Percentiles rank a stretch among this genome's conserved stretches.
Conservation (phyloP, 2,113 vertebrate genomes). For the Paradisaea rubra region DNA sequence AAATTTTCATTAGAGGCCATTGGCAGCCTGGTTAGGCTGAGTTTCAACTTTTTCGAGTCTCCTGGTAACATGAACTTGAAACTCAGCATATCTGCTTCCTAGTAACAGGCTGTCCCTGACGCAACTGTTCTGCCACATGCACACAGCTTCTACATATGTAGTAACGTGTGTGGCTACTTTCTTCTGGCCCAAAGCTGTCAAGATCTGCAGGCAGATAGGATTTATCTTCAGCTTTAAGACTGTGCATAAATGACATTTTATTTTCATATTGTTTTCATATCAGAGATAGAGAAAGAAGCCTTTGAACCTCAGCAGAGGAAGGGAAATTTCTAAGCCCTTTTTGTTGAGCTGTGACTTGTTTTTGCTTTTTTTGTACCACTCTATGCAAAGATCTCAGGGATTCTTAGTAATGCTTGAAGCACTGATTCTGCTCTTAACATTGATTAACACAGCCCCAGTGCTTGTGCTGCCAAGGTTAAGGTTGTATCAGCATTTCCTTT, state of each 20-base stretch:
- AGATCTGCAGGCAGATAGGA: neutral
- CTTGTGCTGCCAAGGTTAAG: conserved; percentile 34
- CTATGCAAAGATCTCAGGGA: neutral
- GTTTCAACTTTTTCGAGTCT: conserved; percentile 69
- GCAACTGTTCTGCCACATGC: conserved; percentile 36
- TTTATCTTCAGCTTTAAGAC: neutral
- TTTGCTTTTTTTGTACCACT: neutral
- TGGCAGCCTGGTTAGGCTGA: conserved; percentile 74
- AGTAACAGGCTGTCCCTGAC: conserved; percentile 55
- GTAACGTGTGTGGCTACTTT: neutral
- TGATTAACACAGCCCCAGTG: conserved; percentile 27
- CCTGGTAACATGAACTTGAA: conserved; percentile 69
- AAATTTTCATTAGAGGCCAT: conserved; percentile 80
- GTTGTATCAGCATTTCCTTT: conserved; percentile 61
- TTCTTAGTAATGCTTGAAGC: neutral
- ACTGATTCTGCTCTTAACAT: conserved; percentile 25
- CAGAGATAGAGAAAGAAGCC: neutral
- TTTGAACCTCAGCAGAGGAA: neutral
- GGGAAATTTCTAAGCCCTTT: conserved; percentile 6
- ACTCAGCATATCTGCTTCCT: conserved; percentile 63
- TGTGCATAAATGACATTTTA: neutral
- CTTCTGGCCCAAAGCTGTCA: neutral
- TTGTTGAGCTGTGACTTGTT: neutral
- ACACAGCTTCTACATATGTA: neutral
- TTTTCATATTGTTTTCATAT: neutral